Conservation (phyloP, 1,140 invertebrate genomes). For the Plectrocnemia conspersa region DNA sequence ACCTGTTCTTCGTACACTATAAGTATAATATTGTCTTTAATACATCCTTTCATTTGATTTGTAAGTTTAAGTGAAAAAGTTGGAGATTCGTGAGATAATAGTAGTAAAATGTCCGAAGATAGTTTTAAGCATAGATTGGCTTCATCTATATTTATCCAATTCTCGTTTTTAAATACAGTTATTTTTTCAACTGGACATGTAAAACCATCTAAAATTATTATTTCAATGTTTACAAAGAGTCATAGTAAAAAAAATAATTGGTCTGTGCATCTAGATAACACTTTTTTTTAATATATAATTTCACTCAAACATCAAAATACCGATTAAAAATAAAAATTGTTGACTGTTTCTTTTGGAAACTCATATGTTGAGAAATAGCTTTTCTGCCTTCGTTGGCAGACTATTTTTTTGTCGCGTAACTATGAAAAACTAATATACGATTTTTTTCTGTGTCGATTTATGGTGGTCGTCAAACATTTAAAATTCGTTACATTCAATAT, state of each 20-base stretch:
- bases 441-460: too few species aligned
- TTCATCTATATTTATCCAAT: slow-evolving; percentile 35
- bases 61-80: slow-evolving; percentile 39
- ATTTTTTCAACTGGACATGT: slow-evolving; percentile 40
- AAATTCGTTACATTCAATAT: too few species aligned
- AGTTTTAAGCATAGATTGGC: slow-evolving; percentile 36
- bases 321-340: neutral
- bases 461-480: too few species aligned
- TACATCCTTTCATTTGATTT: slow-evolving; percentile 42
- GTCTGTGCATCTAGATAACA: too few species aligned
- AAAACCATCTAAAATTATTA: neutral
- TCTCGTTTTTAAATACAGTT: slow-evolving; percentile 37
- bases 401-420: too few species aligned
- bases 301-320: neutral
- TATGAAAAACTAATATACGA: too few species aligned
- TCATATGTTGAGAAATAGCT: too few species aligned
- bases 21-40: slow-evolving; percentile 41
- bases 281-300: neutral
- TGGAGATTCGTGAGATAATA: slow-evolving; percentile 38
- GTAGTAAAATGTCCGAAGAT: slow-evolving; percentile 41
- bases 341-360: neutral
- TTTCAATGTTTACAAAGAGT: neutral
- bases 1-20: slow-evolving; percentile 21
- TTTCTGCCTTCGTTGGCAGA: too few species aligned
- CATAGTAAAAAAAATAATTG: too few species aligned